phyloP scores from a whole-genome alignment of 2,113 vertebrate species.

The Coptodon rendalli region DNA sequence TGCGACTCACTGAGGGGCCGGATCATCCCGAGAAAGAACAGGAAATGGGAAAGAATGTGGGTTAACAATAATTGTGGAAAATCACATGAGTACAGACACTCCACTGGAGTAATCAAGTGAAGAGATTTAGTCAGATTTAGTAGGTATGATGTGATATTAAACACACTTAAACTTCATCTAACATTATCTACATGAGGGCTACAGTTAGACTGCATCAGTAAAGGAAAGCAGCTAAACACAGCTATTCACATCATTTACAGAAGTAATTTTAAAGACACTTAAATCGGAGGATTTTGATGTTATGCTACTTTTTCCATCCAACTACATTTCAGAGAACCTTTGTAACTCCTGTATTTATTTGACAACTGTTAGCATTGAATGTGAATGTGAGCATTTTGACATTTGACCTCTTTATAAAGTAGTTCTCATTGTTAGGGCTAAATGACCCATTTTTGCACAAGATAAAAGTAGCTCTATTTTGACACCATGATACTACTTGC shows the following conservation, averaged over 20 bases:
- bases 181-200: background rate
- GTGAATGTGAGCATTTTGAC: background rate
- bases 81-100: background rate
- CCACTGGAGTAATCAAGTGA: background rate
- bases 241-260: background rate
- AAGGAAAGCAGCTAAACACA: background rate
- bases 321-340: background rate
- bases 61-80: slow-evolving; percentile 56
- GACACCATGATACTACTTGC: background rate
- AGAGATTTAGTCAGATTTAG: background rate
- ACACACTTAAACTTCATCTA: background rate
- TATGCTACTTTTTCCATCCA: background rate
- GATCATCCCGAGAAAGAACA: slow-evolving; percentile 45
- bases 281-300: background rate
- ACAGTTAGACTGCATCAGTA: background rate
- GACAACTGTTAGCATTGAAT: background rate
- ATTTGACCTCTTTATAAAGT: background rate
- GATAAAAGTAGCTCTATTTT: background rate
- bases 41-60: slow-evolving; percentile 47
- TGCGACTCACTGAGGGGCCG: slow-evolving; percentile 38
- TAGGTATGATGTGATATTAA: background rate
- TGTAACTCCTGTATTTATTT: background rate
- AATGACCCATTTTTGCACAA: background rate
- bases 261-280: background rate
- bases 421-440: background rate